Evolutionary conservation across 1,140 invertebrate species (phyloP), one percentile per base, ranked within the genome.

Genomic region (Caenorhabditis latens): DNA sequence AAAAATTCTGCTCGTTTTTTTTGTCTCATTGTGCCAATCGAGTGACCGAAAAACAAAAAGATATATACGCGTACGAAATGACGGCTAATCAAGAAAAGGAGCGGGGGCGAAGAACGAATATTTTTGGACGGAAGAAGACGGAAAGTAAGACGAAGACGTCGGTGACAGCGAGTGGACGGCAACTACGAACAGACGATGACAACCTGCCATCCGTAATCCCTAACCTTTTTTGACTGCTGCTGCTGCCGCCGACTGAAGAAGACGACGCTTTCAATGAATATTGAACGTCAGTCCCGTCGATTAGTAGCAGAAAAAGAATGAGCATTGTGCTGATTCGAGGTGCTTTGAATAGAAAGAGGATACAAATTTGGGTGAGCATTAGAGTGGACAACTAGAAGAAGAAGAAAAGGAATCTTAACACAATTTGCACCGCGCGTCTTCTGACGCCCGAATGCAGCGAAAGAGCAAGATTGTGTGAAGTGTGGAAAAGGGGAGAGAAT

Each of bases 161-260:
- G 46, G 46, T 4, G 40, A 19, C 40, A 42, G 40, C 19, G 42
- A 43, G n/a, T 43, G 40, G 24, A 21, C 40, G 14, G 16, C 4
- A 19, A 46, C 40, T 4, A 19, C 16, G 16, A 21, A 43, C 43
- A n/a, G 65, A 71, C 40, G 65, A 71, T 43, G 65, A 71, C 40
- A 46, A 71, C 65, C 65, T 71, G 65, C 40, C 65, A 71, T 71
- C 42, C 65, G 40, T 71, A 71, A 71, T 71, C 65, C 65, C 65
- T 71, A 71, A 71, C 65, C 65, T 71, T 71, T 71, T 71, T 71
- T 71, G 65, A 71, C 65, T 71, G 65, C 65, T 71, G 65, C 65
- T 71, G 42, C 40, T 46, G 42, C 42, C 19, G 40, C 42, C 42
- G 11, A 9, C 40, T 14, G 61, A 63, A 58, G 55, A 58, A 14